These are phyloP conservation scores for Philopedon plagiatum DNA, from an alignment of 2,888 invertebrate genomes.

Conservation along the genomic window DNA sequence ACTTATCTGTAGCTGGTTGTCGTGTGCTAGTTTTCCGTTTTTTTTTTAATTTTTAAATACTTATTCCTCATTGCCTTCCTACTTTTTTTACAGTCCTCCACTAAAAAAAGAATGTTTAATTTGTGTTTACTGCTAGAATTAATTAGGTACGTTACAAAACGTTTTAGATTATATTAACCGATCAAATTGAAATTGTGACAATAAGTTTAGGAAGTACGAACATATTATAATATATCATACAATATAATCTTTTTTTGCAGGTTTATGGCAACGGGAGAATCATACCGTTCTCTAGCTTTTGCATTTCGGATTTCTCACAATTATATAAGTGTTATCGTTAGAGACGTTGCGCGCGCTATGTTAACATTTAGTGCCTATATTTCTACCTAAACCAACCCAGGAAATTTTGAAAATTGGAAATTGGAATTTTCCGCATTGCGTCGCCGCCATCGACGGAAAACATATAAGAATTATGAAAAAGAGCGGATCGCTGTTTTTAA, in stretches of 20 bases:
- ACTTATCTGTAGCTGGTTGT: neutral
- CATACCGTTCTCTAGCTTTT: conserved; percentile 27
- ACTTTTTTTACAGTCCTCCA: conserved; percentile 34
- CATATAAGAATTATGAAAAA: too few relatives aligned
- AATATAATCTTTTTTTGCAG: conserved; percentile 7
- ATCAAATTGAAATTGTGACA: too few relatives aligned
- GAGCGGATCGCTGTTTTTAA: too few relatives aligned
- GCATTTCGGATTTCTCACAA: conserved; percentile 37
- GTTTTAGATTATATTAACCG: too few relatives aligned
- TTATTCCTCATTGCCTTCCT: conserved; percentile 26
- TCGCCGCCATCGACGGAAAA: too few relatives aligned
- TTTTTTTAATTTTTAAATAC: conserved; percentile 9
- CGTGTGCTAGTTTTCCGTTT: too few relatives aligned
- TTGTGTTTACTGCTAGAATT: neutral
- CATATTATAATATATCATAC: neutral
- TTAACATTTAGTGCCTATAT: conserved; percentile 30
- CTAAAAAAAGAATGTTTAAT: too few relatives aligned
- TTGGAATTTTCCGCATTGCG: too few relatives aligned
- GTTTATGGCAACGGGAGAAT: conserved; percentile 39
- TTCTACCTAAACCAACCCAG: conserved; percentile 13
- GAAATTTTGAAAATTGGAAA: too few relatives aligned
- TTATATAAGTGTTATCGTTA: conserved; percentile 22
- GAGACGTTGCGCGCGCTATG: conserved; percentile 26
- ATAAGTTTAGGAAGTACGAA: too few relatives aligned
- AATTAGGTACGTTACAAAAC: too few relatives aligned